Conservation (phyloP, 2,113 vertebrate genomes). For the Macrotis lagotis region DNA sequence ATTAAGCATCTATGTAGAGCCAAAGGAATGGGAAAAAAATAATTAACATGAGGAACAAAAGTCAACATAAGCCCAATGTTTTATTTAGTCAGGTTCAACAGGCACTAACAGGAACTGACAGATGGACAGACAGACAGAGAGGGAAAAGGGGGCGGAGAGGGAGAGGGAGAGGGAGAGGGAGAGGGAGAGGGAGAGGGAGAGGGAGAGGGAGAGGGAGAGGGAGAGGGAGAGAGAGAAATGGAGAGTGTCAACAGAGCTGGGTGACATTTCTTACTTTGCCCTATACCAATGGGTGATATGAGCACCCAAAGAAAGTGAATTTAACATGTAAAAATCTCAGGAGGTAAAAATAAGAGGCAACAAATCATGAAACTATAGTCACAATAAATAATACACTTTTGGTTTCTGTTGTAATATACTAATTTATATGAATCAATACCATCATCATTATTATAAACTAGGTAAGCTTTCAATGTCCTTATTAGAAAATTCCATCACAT, state of each 20-base stretch:
- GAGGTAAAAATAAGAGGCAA: slow-evolving; percentile 9
- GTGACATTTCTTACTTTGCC: slow-evolving; percentile 28
- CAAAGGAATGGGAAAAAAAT: neutral
- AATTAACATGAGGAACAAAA: neutral
- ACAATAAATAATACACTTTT: neutral
- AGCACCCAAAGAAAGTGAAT: slow-evolving; percentile 39
- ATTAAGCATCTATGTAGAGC: neutral
- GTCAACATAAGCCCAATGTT: neutral
- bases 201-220: too few species aligned
- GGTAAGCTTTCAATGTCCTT: neutral
- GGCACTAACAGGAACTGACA: neutral
- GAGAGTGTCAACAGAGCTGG: slow-evolving; percentile 18
- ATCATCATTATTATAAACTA: neutral
- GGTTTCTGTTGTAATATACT: neutral
- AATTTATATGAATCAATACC: neutral
- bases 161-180: too few species aligned
- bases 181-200: too few species aligned
- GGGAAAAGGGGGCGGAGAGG: too few species aligned
- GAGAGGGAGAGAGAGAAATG: slow-evolving; percentile 31
- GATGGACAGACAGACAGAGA: neutral
- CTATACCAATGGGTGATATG: slow-evolving; percentile 15
- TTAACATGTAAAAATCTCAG: neutral
- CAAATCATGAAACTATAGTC: neutral
- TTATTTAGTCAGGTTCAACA: neutral
- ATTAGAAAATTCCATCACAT: slow-evolving; percentile 40